Conservation (phyloP, 2,113 vertebrate genomes). For the Pelobates fuscus region DNA sequence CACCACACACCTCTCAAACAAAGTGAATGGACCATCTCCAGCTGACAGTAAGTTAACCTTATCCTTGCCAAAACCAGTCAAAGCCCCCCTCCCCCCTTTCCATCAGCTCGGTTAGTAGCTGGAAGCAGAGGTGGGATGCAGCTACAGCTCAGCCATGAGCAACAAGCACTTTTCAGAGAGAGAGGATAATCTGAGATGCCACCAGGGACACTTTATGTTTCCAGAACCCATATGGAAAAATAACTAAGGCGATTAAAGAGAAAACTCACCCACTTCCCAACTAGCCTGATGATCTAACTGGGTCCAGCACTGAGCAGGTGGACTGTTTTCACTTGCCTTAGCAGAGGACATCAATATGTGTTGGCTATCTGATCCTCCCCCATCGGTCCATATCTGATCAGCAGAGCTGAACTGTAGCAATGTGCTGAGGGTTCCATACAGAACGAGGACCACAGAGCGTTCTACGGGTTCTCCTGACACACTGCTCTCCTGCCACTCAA, state of each 20-base stretch:
- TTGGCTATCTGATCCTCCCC: background rate
- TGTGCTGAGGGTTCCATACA: background rate
- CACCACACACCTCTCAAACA: too few relatives aligned
- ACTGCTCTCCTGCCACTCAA: background rate
- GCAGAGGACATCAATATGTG: too few relatives aligned
- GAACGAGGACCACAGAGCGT: too few relatives aligned
- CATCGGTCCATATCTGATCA: background rate
- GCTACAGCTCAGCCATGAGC: conserved; percentile 11
- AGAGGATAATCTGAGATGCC: background rate
- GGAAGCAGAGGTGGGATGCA: conserved; percentile 1
- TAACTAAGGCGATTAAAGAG: background rate
- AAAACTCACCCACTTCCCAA: background rate
- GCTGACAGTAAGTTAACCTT: too few relatives aligned
- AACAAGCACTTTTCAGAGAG: conserved; percentile 29
- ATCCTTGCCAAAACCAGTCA: too few relatives aligned
- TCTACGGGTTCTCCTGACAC: too few relatives aligned
- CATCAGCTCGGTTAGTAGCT: background rate
- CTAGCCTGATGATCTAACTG: background rate
- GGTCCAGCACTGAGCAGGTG: conserved; percentile 7
- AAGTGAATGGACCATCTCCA: too few relatives aligned
- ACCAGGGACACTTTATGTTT: conserved; percentile 6
- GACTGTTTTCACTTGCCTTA: conserved; percentile 23
- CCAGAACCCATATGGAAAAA: conserved; percentile 5
- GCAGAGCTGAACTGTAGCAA: background rate
- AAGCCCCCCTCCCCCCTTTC: too few relatives aligned